phyloP scores from a whole-genome alignment of 1,140 invertebrate species.

The Calephelis virginiensis region DNA sequence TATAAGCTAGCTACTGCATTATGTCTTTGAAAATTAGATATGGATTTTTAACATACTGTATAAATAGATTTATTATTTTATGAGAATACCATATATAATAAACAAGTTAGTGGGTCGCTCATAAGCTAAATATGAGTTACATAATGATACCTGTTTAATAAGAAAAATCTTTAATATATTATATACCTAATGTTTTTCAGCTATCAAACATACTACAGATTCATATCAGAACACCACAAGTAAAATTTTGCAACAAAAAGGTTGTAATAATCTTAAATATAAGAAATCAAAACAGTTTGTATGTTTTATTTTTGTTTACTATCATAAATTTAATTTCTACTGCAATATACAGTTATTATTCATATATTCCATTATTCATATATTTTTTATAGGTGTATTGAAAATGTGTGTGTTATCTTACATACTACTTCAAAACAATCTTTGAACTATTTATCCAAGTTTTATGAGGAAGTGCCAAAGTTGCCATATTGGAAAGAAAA shows the following conservation, averaged over 20 bases:
- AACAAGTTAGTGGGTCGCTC: no score
- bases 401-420: constrained; percentile 47
- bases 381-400: constrained; percentile 20
- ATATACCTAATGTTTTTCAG: constrained; percentile 28
- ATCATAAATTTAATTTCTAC: background rate
- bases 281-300: constrained; percentile 49
- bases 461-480: constrained; percentile 37
- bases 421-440: constrained; percentile 38
- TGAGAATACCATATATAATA: no score
- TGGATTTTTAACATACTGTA: no score
- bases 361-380: background rate
- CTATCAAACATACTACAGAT: constrained; percentile 28
- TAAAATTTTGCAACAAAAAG: constrained; percentile 56
- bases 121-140: no score
- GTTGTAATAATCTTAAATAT: constrained; percentile 44
- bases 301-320: constrained; percentile 33
- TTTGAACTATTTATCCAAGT: constrained; percentile 48
- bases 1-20: no score
- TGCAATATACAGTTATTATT: no score
- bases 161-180: background rate
- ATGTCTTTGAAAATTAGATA: no score
- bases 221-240: constrained; percentile 33
- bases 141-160: no score
- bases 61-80: no score
- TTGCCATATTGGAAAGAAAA: constrained; percentile 49